A percentile compares a stretch with the other conserved stretches of the same genome.
These are phyloP conservation scores for Gallinago jamesoni DNA, from an alignment of 2,113 vertebrate species.

Conservation along the genomic window DNA sequence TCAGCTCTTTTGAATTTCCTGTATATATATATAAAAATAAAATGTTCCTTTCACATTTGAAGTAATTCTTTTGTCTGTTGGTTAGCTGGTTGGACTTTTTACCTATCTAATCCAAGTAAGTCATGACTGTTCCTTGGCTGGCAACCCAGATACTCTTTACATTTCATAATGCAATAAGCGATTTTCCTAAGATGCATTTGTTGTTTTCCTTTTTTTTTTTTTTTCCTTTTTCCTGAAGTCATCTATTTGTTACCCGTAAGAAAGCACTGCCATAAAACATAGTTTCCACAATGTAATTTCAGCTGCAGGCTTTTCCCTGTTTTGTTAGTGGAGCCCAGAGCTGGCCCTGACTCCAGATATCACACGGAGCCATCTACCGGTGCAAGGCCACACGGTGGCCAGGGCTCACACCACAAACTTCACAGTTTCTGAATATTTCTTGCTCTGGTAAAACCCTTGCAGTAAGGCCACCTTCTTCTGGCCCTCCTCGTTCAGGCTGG, in stretches of 20 bases:
- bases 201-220: too few relatives aligned
- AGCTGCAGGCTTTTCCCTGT: not conserved
- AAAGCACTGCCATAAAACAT: not conserved
- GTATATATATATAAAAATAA: not conserved
- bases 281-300: not conserved
- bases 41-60: not conserved
- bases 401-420: not conserved
- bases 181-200: not conserved
- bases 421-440: not conserved
- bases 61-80: not conserved
- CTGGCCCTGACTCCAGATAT: rapidly evolving
- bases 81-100: not conserved
- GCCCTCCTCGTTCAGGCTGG: not conserved
- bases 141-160: not conserved
- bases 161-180: not conserved
- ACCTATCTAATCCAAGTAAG: not conserved
- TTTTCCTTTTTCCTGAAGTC: not conserved
- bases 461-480: not conserved
- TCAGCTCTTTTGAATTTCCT: not conserved
- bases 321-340: not conserved
- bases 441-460: not conserved
- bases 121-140: not conserved
- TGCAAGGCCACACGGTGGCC: rapidly evolving
- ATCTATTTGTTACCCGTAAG: not conserved
- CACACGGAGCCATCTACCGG: not conserved